These are phyloP conservation scores for Dipodomys stephensi DNA, from an alignment of 2,113 vertebrate genomes.

Conservation along the genomic window DNA sequence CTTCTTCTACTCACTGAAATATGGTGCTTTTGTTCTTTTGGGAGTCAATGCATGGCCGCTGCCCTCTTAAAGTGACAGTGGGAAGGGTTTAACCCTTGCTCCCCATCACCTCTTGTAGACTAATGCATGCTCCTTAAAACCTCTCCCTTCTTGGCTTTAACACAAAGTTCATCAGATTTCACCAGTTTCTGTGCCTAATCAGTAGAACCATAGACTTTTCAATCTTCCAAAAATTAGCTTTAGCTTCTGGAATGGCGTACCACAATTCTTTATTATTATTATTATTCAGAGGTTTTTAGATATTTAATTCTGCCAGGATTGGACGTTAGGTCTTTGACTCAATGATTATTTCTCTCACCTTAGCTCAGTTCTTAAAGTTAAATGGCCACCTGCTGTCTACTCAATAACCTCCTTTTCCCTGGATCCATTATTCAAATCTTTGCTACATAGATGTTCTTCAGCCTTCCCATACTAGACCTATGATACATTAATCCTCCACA, in stretches of 20 bases:
- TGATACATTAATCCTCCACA: background rate
- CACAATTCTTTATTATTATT: too few relatives aligned
- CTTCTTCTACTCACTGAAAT: background rate
- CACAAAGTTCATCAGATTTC: background rate
- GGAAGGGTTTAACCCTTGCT: background rate
- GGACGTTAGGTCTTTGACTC: background rate
- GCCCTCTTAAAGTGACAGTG: background rate
- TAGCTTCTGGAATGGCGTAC: background rate
- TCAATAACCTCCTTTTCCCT: background rate
- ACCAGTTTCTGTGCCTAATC: background rate
- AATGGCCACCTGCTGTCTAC: background rate
- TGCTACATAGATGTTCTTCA: background rate
- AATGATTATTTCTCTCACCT: background rate
- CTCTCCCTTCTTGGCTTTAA: background rate
- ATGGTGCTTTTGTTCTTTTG: background rate
- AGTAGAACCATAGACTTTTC: background rate
- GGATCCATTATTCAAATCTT: background rate
- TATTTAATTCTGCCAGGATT: background rate
- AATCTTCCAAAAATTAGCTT: background rate
- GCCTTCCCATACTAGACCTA: background rate
- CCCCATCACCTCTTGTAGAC: background rate
- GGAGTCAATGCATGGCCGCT: background rate
- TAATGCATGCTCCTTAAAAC: background rate
- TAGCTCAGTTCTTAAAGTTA: background rate
- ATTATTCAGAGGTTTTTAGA: too few relatives aligned